phyloP scores from a whole-genome alignment of 2,888 invertebrate species.

The Polymixis flavicincta region DNA sequence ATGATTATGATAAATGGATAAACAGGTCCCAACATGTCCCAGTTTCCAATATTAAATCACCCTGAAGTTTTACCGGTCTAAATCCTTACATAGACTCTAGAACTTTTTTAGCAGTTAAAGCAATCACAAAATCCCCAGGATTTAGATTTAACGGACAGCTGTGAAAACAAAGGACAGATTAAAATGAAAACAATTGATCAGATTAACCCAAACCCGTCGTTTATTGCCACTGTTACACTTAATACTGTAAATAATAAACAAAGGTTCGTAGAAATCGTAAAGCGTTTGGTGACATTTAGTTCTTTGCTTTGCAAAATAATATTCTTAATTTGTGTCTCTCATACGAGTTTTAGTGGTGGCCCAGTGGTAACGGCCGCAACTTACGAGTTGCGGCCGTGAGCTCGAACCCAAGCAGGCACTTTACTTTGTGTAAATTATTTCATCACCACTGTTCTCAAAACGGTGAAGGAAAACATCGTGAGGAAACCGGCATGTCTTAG shows the following conservation, averaged over 20 bases:
- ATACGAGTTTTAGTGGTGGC: no score
- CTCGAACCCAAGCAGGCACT: no score
- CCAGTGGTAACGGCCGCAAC: no score
- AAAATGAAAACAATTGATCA: constrained; percentile 33
- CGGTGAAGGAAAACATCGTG: no score
- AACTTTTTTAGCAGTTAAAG: constrained; percentile 20
- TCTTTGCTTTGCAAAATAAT: not conserved
- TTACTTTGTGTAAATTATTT: no score
- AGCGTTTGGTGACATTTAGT: not conserved
- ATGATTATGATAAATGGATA: constrained; percentile 22
- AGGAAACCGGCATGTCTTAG: no score
- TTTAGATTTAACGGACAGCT: constrained; percentile 7
- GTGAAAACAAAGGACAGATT: constrained; percentile 46
- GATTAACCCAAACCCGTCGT: constrained; percentile 26
- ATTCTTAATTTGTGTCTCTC: not conserved
- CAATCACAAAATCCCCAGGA: constrained; percentile 40
- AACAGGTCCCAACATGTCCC: constrained; percentile 29
- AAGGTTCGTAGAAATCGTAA: constrained; percentile 25
- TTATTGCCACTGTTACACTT: constrained; percentile 44
- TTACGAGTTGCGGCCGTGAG: no score
- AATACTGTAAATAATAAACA: constrained; percentile 45
- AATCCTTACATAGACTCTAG: constrained; percentile 22
- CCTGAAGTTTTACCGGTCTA: constrained; percentile 54
- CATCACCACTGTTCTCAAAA: no score
- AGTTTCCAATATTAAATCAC: constrained; percentile 48